Evolutionary conservation across 2,797 vertebrate species (phyloP), one percentile per base, ranked within the genome.

Genomic region (Pipistrellus kuhlii): DNA sequence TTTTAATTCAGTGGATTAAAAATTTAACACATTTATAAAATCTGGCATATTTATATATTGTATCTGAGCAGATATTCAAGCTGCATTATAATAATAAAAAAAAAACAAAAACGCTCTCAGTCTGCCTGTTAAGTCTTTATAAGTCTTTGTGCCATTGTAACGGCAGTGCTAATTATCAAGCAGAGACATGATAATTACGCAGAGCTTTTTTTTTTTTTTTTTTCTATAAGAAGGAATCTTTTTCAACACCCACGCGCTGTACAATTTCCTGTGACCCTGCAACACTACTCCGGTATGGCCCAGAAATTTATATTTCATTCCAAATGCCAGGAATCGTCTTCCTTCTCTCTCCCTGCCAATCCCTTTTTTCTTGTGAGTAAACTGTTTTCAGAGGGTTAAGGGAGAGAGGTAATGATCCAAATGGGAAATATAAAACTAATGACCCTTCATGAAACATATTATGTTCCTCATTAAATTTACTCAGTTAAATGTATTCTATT

Each of bases 111-210:
- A 10, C 12, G n/a, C 89, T 93, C 57, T 93, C 82, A 64, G 90
- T 96, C 95, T 98, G 96, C 98, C 98, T 98, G 97, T 97, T 96
- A 98, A 98, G 97, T 96, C 98, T 98, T 97, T 98, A 97, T 95
- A 96, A 96, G 96, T 97, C 98, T 97, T 95, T 87, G 98, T 98
- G 97, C 97, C 98, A 98, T 98, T 99, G 98, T 98, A 99, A 98
- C 97, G 98, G 98, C 97, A 98, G 98, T 97, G 98, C 98, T 99
- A 99, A 99, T 99, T 99, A 99, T 98, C 98, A 98, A 98, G 98
- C 98, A 98, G 99, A 99, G 98, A 98, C 98, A 98, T 97, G 98
- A 98, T 98, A 99, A 99, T 99, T 99, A 99, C 96, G 98, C 97
- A 98, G 98, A 98, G 98, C 98, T 99, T 99, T 99, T 44, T 44